Evolutionary conservation across 2,113 vertebrate species (phyloP).

Genomic region (Eupsittula cactorum): DNA sequence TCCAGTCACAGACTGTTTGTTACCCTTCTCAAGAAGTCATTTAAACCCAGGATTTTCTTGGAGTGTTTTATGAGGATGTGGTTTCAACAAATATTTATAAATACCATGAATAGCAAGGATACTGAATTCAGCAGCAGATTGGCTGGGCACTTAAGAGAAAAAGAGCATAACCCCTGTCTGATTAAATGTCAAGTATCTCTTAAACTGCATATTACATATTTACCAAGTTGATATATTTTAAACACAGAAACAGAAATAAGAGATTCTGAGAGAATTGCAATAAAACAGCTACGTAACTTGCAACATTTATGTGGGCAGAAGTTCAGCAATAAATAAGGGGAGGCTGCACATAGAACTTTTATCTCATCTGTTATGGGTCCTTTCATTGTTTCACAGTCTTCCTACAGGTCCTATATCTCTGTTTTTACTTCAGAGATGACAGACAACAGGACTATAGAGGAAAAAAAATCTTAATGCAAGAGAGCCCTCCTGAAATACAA

Average conservation of each 20-base stretch:
- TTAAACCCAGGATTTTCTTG: conserved; percentile 61
- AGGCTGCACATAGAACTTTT: neutral
- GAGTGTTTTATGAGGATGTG: conserved; percentile 22
- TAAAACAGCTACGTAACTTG: neutral
- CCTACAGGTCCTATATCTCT: neutral
- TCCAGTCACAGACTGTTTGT: conserved; percentile 62
- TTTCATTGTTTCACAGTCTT: neutral
- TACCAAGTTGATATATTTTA: neutral
- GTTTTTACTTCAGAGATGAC: neutral
- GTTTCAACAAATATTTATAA: conserved; percentile 60
- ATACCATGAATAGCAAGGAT: neutral
- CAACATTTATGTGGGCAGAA: neutral
- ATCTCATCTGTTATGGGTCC: neutral
- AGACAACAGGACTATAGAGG: neutral
- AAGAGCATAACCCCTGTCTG: neutral
- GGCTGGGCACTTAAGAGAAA: neutral
- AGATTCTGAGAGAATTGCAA: neutral
- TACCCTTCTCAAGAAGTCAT: conserved; percentile 64
- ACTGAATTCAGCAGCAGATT: conserved; percentile 9
- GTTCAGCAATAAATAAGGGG: neutral
- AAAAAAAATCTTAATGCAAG: neutral
- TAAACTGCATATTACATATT: neutral
- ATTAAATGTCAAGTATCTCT: conserved; percentile 42
- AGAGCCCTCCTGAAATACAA: neutral
- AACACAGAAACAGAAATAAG: neutral